Base-by-base conservation (phyloP, 2,797 vertebrate genomes). In the Onychomys leucogaster region DNA sequence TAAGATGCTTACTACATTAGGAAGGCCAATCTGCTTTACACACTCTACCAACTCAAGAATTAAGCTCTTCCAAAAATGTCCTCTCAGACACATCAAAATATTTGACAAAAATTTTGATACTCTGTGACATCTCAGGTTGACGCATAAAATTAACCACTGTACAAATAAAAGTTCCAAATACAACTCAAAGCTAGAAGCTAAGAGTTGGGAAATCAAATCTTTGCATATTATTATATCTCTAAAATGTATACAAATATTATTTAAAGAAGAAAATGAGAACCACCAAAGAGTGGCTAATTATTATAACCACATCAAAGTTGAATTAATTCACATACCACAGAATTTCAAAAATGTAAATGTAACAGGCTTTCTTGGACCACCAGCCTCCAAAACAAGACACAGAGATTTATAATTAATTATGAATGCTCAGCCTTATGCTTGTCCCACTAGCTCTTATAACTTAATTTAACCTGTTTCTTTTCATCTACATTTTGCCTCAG, bases 141-240 rank as follows among this genome's bases (percentile, higher is more conserved):
- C 37, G 71, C 37, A 73, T 83, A 92, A 94, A 88, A n/a, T 82
- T 71, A 91, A 75, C 5, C 17, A 83, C 46, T 21, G 93, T 13
- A 84, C 14, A 94, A 96, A 77, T 85, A 32, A 85, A 89, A 95
- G 11, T 87, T 6, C 37, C 37, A 90, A 92, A 94, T 97, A 65
- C 7, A 27, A 67, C 52, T 84, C 19, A 94, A 91, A 88, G 6
- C 21, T 90, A 2, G 21, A 82, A 91, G 16, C n/a, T 14, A 29
- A 89, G 37, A 65, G 10, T 92, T 97, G 21, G 17, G 63, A 90
- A 94, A 61, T 29, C 27, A 46, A 92, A 77, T 29, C 67, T 89
- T 89, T 89, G 81, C 29, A 55, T 85, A n/a, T 61, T 73, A 52
- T 69, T 87, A 32, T 82, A 61, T 59, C 37, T 91, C 82, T 16